phyloP scores from a whole-genome alignment of 2,797 vertebrate genomes.

The Takifugu ocellatus region DNA sequence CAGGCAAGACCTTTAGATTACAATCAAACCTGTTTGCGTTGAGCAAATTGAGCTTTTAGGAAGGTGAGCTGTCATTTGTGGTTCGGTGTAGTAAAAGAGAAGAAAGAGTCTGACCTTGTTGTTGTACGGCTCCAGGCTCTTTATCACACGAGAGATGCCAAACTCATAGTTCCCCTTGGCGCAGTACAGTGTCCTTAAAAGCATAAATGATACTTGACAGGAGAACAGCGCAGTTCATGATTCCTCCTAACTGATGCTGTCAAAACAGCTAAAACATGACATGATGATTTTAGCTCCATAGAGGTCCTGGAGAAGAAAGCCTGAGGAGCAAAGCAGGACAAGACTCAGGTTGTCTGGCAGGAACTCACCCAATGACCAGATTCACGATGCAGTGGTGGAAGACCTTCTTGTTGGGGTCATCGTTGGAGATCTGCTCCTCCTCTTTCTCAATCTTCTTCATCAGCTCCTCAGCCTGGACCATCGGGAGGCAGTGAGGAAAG shows the following conservation, averaged over 20 bases:
- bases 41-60: neutral
- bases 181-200: conserved; percentile 87
- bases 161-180: conserved; percentile 97
- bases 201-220: neutral
- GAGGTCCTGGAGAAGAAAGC: neutral
- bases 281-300: too few species aligned
- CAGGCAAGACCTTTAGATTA: neutral
- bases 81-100: neutral
- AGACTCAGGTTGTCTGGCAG: neutral
- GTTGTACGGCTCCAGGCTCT: conserved; percentile 94
- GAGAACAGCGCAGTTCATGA: neutral
- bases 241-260: neutral
- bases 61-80: neutral
- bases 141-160: conserved; percentile 93
- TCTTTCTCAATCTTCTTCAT: conserved; percentile 94
- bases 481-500: neutral
- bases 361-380: conserved; percentile 89
- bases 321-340: neutral
- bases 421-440: conserved; percentile 90
- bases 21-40: neutral
- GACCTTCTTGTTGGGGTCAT: conserved; percentile 88
- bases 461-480: conserved; percentile 83
- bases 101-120: conserved; percentile 79
- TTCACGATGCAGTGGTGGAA: conserved; percentile 98
- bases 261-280: neutral